Evolutionary conservation across 2,888 invertebrate genomes (phyloP), one percentile per base, ranked within the genome.

Genomic region (Andrena marginata): DNA sequence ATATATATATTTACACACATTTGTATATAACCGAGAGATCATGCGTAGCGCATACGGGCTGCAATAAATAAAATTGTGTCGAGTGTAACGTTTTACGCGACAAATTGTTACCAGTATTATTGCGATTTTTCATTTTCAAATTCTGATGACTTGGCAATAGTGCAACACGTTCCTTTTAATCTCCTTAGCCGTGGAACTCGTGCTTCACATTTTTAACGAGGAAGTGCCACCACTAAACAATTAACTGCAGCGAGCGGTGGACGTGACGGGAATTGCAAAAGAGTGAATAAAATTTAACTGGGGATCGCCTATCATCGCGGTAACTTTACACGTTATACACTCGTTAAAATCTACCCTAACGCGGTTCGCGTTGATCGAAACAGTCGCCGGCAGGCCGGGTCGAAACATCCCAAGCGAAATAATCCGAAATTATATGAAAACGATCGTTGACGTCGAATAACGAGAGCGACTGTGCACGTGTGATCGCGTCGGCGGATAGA

Each of bases 1-100:
- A 42, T 42, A 42, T 13, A 10, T 4, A 42, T 1, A 42, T 3
- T 23, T 23, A 42, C 42, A 42, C 10, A 35, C 3, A 13, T 13
- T 35, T 42, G 13, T 20, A 7, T 60, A 65, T 13, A 26, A 31
- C 54, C 13, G 60, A 49, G 63, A 49, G 54, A 77, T 75, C 54
- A 64, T 67, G 67, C 42, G 69, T 72, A 60, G 68, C 51, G 75
- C 80, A 69, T 70, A 72, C 88, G 89, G 82, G 84, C 87, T 88
- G 88, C 84, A 90, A 92, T 92, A 91, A 92, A 91, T 93, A 91
- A 92, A 92, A 92, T 89, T 89, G 90, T 88, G 92, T 92, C 89
- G 90, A 92, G 89, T 91, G 91, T 91, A 91, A 90, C 88, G 89
- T 91, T 92, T 92, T 88, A 87, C 89, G 85, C 87, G 89, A 81